phyloP scores from a whole-genome alignment of 1,140 invertebrate species.

The Pachypeltis micranthus region DNA sequence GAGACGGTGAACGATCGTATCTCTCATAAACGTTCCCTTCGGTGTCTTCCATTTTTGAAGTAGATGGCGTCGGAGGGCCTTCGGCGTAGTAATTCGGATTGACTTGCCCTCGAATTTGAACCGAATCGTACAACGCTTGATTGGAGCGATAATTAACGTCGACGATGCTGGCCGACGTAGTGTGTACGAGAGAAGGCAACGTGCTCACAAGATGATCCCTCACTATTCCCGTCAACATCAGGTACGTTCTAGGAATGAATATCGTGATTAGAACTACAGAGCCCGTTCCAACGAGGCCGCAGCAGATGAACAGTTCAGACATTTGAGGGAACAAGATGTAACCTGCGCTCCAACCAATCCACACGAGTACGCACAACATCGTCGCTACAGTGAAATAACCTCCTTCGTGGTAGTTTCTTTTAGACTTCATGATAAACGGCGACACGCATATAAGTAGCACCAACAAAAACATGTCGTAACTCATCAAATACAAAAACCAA shows the following conservation, averaged over 20 bases:
- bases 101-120: slow-evolving; percentile 20
- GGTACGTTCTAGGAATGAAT: slow-evolving; percentile 45
- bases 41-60: slow-evolving; percentile 24
- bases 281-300: slow-evolving; percentile 32
- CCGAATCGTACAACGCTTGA: slow-evolving; percentile 33
- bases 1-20: slow-evolving; percentile 27
- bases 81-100: slow-evolving; percentile 28
- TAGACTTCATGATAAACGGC: slow-evolving; percentile 40
- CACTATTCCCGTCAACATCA: slow-evolving; percentile 38
- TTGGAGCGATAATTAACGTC: slow-evolving; percentile 31
- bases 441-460: slow-evolving; percentile 39
- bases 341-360: slow-evolving; percentile 42
- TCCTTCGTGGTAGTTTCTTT: slow-evolving; percentile 47
- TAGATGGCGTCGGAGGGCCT: slow-evolving; percentile 23
- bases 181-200: slow-evolving; percentile 26
- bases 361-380: slow-evolving; percentile 37
- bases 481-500: slow-evolving; percentile 28
- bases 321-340: slow-evolving; percentile 34
- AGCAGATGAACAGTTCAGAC: slow-evolving; percentile 24
- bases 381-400: slow-evolving; percentile 40
- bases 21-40: slow-evolving; percentile 27
- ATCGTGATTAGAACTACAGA: slow-evolving; percentile 41
- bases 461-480: slow-evolving; percentile 45
- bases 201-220: slow-evolving; percentile 31
- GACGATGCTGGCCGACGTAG: slow-evolving; percentile 23